These are phyloP conservation scores for Clanis bilineata DNA, from an alignment of 2,888 invertebrate species.

Conservation along the genomic window DNA sequence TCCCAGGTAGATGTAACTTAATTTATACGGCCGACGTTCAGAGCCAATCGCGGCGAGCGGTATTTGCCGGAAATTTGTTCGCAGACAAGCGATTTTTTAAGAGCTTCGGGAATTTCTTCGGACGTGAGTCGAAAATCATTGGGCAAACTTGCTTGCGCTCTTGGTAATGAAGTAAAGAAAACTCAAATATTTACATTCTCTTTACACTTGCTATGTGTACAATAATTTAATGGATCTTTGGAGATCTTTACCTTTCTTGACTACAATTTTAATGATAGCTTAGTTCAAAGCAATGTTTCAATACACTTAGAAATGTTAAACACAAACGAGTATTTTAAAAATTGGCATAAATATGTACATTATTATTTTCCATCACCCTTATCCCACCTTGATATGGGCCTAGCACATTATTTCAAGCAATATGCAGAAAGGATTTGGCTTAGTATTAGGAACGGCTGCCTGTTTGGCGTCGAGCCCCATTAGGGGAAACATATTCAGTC, in stretches of 20 bases:
- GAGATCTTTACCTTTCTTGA: too few species aligned
- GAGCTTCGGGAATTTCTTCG: conserved; percentile 39
- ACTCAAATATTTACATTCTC: conserved; percentile 15
- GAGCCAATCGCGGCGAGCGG: conserved; percentile 51
- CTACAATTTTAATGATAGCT: background rate
- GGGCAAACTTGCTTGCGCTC: conserved; percentile 2
- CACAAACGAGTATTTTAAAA: too few species aligned
- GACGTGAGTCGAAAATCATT: conserved; percentile 58
- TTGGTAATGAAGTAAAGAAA: conserved; percentile 14
- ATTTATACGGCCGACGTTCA: conserved; percentile 56
- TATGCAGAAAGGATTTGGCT: too few species aligned
- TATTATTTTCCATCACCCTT: too few species aligned
- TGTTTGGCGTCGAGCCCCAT: too few species aligned
- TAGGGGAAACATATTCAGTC: too few species aligned
- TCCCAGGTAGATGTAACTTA: conserved; percentile 61
- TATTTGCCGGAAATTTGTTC: conserved; percentile 63
- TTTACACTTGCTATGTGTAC: background rate
- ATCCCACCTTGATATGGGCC: too few species aligned
- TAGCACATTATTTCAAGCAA: too few species aligned
- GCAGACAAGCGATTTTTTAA: conserved; percentile 58
- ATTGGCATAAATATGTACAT: too few species aligned
- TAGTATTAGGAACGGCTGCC: too few species aligned
- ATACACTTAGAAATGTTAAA: too few species aligned
- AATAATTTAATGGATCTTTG: background rate
- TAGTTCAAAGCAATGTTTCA: too few species aligned